Base-by-base conservation (phyloP, 2,888 invertebrate genomes). In the Marasmarcha lunaedactyla region DNA sequence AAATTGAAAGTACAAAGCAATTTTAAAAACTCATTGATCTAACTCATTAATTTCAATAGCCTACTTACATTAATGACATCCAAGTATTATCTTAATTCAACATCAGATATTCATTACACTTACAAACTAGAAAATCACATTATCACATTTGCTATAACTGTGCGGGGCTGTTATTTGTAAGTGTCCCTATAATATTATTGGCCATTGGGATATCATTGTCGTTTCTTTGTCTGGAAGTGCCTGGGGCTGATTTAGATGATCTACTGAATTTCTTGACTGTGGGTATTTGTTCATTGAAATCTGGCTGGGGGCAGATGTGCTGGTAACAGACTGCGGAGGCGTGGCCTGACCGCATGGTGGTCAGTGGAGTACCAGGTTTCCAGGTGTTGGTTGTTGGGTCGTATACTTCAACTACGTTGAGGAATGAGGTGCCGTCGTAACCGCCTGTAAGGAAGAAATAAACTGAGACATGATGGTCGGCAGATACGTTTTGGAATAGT, bases 261-360 rank as follows among this genome's bases (percentile, higher is more conserved):
- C 63, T 55, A 35, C 58, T 60, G 7, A 57, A 50, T 35, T 61
- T 62, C 42, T 51, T 55, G 25, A 64, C 43, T 35, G 57, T 46
- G 39, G 66, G 63, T 12, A 45, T 33, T 2, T 46, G 55, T 4
- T 60, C 62, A 25, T 42, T 15, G 30, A 41, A 40, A 7, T 63
- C 70, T 2, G 48, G 39, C 46, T 51, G 57, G 9, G 64, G 74
- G 58, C 90, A 86, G 12, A 90, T 87, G 51, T 90, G 90, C 59
- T 89, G 89, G 71, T 92, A 92, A 57, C 94, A 94, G 10, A 95
- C 94, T 2, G 95, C 95, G 35, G 94, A 92, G 0, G 95, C 95
- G 71, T 96, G 96, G 0, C 97, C 96, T 7, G 95, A 96, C 38
- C 96, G 88, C 7, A 93, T 94, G 3, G 94, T 92, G 13, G 91